Evolutionary conservation across 1,140 invertebrate species (phyloP).

Genomic region (Carposina sasakii): DNA sequence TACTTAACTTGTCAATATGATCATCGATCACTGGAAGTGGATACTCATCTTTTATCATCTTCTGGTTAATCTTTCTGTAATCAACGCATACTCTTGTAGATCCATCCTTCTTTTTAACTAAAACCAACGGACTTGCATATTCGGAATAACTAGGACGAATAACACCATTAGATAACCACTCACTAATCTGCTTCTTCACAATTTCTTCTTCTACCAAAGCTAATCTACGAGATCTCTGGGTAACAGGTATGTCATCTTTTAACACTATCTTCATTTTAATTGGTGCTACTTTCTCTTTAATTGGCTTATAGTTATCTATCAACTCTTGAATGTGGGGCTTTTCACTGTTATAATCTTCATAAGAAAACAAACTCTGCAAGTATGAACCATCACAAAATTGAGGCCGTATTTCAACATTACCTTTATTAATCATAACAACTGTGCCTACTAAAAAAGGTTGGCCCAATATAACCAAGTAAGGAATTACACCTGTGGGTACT

Average conservation of each 20-base stretch:
- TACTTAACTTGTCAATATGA: no score
- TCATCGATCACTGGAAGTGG: no score
- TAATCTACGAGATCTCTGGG: constrained; percentile 30
- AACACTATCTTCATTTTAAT: constrained; percentile 31
- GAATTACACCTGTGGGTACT: no score
- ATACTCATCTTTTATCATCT: constrained; percentile 33
- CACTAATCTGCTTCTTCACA: constrained; percentile 33
- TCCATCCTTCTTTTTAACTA: constrained; percentile 32
- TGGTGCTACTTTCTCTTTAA: not conserved
- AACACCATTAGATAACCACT: constrained; percentile 31
- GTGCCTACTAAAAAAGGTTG: no score
- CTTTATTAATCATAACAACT: no score
- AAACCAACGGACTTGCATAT: constrained; percentile 30
- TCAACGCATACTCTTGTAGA: constrained; percentile 59
- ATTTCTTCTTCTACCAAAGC: constrained; percentile 25
- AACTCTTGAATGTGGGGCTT: no score
- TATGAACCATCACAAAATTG: no score
- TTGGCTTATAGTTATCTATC: constrained; percentile 8
- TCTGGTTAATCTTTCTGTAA: constrained; percentile 62
- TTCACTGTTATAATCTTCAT: no score
- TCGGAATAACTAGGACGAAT: constrained; percentile 36
- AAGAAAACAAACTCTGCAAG: no score
- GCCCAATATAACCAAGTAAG: no score
- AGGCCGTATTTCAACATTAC: no score
- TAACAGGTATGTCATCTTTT: constrained; percentile 25